Evolutionary conservation across 35 echinoderm and acorn worm genomes (phyloP), one percentile per base, ranked within the genome.

Genomic region (Diadema setosum): DNA sequence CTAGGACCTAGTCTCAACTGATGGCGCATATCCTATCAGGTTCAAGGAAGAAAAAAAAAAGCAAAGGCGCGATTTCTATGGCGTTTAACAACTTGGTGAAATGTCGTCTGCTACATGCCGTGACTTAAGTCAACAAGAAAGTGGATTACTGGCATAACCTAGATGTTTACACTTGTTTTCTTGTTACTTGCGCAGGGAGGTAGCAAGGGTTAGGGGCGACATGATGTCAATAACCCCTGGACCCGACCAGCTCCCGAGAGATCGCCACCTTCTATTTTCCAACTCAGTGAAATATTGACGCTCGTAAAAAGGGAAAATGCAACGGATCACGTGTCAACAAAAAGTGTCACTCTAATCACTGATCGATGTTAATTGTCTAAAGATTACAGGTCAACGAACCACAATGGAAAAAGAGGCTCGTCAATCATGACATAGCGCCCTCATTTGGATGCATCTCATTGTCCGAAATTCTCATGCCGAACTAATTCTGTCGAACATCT

Each of bases 111-210:
- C 25, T 78, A 78, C 73, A 78, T 25, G 40, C 73, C 73, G 73
- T 78, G 73, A 78, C 73, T 44, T 42, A 78, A 78, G 40, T 78
- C 73, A 78, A 78, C 73, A 78, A 36, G 39, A 6, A 36, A 78
- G n/a, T 78, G 73, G 73, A 78, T 78, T 78, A 78, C 73, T 42
- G 40, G 73, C 73, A 78, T 78, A 78, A 44, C 73, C 73, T 7
- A 39, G 73, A 78, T 78, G 73, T 78, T 78, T 78, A 78, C 73
- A 78, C 73, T 78, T 78, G 73, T 78, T 78, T 39, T 78, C 73
- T 44, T 78, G 73, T 78, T 78, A 39, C 35, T 44, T 78, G 73
- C 73, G 24, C 73, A 11, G 73, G 73, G 73, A 78, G 73, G 73
- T 78, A 78, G 33, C 73, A 24, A 15, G 73, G 40, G 33, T 78